Base-by-base conservation (phyloP, 2,888 invertebrate genomes). In the Schrankia costaestrigalis region DNA sequence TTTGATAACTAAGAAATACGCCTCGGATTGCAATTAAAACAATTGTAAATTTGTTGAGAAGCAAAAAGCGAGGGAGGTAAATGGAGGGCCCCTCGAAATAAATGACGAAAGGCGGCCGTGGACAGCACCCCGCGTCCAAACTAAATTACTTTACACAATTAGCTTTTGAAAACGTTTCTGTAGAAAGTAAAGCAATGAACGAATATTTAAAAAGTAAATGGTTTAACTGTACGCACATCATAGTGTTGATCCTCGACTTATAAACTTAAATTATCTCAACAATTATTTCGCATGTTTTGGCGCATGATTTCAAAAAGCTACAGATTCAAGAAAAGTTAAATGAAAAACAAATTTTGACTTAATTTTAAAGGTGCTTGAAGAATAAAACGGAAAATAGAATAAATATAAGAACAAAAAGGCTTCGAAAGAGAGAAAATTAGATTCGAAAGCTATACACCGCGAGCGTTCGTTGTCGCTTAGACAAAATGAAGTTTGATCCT, bases 101-200 rank as follows among this genome's bases (percentile, higher is more conserved):
- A 75, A 77, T 72, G 76, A 62, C 62, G 64, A 61, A 59, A 59
- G 63, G 51, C 54, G 56, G 58, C 47, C 59, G 60, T 56, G 69
- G 71, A 74, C 73, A 70, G 57, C 60, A 58, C 58, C 50, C 46
- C 36, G 43, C 56, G 59, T 40, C 57, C 51, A 68, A 73, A 78
- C 68, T 69, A 65, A 71, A 78, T 75, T 77, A 76, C 72, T 70
- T 69, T 62, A 66, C 58, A 64, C 73, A 78, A 78, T 78, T 78
- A 77, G 71, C 72, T 67, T 63, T 65, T 50, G 52, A 55, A 63
- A 74, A 71, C 62, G 64, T 68, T 71, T 62, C 57, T 47, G 45
- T 46, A 36, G 33, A 43, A 47, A 53, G 61, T 62, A 57, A 60
- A 60, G 45, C 47, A 54, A 41, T 53, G 31, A 29, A 45, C 44